Base-by-base conservation (phyloP, 1,140 invertebrate genomes). In the Caenorhabditis inopinata region DNA sequence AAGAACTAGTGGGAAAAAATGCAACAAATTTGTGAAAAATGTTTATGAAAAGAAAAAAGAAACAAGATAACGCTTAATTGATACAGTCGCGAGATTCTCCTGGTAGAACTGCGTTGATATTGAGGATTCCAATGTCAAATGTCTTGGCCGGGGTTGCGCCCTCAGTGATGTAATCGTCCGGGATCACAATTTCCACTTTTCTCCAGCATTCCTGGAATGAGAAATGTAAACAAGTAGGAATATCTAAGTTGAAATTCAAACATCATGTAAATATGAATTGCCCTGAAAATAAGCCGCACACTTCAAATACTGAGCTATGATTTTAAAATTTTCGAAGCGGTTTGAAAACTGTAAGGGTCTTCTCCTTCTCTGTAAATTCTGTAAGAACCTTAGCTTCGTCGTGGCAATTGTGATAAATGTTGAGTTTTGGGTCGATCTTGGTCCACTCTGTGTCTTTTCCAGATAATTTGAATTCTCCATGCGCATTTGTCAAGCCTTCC, bases 391-490 rank as follows among this genome's bases (percentile, higher is more conserved):
- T 68, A 51, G 75, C 73, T 32, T 83, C 82, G 27, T 84, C 83
- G 18, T 84, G 68, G 45, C 83, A 84, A 38, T 84, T 82, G 58
- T 83, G 82, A 45, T 84, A 84, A 27, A 84, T 82, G 58, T 84
- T 84, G 29, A 84, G 27, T 27, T 82, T 81, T 25, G 83, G 82
- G 48, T 84, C 83, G 18, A 84, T 84, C 12, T 45, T 80, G 51
- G 78, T 84, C 78, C 47, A 62, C 21, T 84, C 83, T 6, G 77
- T 81, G 32, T 84, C 83, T 58, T 74, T 77, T 42, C 83, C 83
- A 18, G 83, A 21, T 16, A 84, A 45, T 27, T 58, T 25, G 62
- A 84, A 84, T 35, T 81, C 73, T 16, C 83, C 83, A 0, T 83
- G 32, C 0, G 14, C 73, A 21, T 84, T 78, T 32, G 82, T 78